Percentiles rank a stretch among this genome's conserved stretches.
Conservation (phyloP, 2,113 vertebrate genomes). For the Gymnogyps californianus region DNA sequence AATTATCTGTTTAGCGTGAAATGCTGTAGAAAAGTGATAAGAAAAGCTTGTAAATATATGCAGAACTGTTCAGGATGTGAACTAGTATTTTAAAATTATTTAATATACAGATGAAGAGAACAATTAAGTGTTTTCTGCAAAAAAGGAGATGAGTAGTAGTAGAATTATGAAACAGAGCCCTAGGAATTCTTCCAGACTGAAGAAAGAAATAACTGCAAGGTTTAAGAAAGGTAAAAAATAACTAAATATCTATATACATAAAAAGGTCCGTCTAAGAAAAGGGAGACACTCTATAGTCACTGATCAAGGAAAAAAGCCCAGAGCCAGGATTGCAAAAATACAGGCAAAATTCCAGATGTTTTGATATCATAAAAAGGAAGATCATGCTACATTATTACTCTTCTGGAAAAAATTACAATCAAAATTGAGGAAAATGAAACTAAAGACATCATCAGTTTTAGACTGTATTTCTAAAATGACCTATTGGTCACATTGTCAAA, state of each 20-base stretch:
- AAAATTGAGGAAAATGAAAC: background rate
- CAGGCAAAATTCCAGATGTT: background rate
- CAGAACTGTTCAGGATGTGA: background rate
- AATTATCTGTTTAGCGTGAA: background rate
- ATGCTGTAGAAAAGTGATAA: background rate
- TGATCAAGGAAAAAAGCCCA: background rate
- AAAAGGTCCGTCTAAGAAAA: background rate
- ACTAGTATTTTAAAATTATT: background rate
- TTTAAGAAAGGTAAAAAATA: background rate
- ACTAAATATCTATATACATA: background rate
- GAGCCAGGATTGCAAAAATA: background rate
- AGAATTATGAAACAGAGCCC: background rate
- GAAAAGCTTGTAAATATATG: background rate
- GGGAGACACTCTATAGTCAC: background rate
- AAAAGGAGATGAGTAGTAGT: background rate
- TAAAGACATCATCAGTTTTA: background rate
- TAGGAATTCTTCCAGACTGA: background rate
- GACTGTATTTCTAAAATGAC: background rate
- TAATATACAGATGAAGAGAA: background rate
- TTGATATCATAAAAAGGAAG: background rate
- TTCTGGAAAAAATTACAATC: background rate
- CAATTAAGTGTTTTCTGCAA: background rate
- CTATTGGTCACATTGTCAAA: background rate
- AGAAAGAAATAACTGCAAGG: background rate
- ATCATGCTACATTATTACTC: background rate